Evolutionary conservation across 92 coral and sea anemone genomes (phyloP).

Genomic region (Porites evermanni): DNA sequence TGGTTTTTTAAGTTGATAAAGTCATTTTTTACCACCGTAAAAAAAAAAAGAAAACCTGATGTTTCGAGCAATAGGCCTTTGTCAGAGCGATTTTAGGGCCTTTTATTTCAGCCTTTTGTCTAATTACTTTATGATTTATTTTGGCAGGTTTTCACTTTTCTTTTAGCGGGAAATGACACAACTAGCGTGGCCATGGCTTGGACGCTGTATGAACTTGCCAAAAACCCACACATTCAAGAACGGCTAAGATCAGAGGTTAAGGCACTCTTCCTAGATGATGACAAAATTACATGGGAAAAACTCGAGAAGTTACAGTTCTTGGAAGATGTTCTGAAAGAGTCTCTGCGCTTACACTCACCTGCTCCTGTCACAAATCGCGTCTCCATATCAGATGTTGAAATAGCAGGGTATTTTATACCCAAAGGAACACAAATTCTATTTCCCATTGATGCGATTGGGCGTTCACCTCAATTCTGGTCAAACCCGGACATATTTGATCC

Average conservation of each 20-base stretch:
- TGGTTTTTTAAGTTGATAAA: no score
- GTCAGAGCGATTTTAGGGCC: no score
- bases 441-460: constrained; percentile 60
- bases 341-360: constrained; percentile 79
- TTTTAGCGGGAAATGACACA: constrained; percentile 83
- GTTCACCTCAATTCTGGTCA: constrained; percentile 61
- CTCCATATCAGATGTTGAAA: constrained; percentile 47
- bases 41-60: no score
- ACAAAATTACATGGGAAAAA: constrained; percentile 61
- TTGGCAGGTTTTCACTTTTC: constrained; percentile 61
- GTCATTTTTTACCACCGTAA: no score
- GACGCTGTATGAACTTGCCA: constrained; percentile 78
- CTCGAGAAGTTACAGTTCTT: constrained; percentile 59
- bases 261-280: constrained; percentile 36
- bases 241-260: constrained; percentile 43
- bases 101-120: no score
- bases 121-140: no score
- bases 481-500: constrained; percentile 72
- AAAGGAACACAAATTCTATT: constrained; percentile 49
- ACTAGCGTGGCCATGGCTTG: constrained; percentile 77
- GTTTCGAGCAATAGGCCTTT: no score
- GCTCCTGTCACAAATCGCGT: constrained; percentile 55
- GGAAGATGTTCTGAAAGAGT: constrained; percentile 65
- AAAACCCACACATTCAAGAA: constrained; percentile 62
- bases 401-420: constrained; percentile 73